Base-by-base conservation (phyloP, 1,140 invertebrate species). In the roundworm (Caenorhabditis elegans) region DNA sequence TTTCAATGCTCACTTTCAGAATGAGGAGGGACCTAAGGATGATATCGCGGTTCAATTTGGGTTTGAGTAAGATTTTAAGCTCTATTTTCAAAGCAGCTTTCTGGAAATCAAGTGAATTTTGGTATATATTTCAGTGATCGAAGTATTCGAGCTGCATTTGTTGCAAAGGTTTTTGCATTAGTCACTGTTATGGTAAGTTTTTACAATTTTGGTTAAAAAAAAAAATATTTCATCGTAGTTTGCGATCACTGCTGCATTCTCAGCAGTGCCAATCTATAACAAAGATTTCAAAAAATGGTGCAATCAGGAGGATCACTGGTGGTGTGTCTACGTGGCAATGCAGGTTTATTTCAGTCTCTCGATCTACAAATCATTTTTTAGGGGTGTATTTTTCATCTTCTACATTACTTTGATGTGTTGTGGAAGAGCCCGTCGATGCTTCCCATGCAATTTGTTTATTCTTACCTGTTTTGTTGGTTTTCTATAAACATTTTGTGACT, bases 391-490 rank as follows among this genome's bases (percentile, higher is more conserved):
- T 39, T 70, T 88, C n/a, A 83, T 88, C n/a, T 83, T 88, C 48
- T 88, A 88, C 83, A 49, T 89, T n/a, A 87, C 78, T 13, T 82
- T 89, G 26, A 86, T 89, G 78, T 89, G 88, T 80, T 89, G 88
- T 82, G 88, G 89, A 79, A 60, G 65, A 43, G 88, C 89, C 47
- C 88, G 88, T 24, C 81, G 88, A 4, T 79, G 49, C 11, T 89
- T 88, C 55, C 88, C 88, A 11, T 53, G 82, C 3, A 89, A 89
- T 51, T 75, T 89, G 22, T 87, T 89, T 43, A 80, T 83, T 19
- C 87, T 88, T n/a, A 89, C 65, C 0, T 78, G 90, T 76, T 81
- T 89, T 39, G 83, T 84, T 39, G 83, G 78, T 82, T 19, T 36
- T 43, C 31, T 1, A 11, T 3, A 11, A 2, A 31, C 24, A 15